Base-by-base conservation (phyloP, 1,140 invertebrate genomes). In the Pogonus chalceus region DNA sequence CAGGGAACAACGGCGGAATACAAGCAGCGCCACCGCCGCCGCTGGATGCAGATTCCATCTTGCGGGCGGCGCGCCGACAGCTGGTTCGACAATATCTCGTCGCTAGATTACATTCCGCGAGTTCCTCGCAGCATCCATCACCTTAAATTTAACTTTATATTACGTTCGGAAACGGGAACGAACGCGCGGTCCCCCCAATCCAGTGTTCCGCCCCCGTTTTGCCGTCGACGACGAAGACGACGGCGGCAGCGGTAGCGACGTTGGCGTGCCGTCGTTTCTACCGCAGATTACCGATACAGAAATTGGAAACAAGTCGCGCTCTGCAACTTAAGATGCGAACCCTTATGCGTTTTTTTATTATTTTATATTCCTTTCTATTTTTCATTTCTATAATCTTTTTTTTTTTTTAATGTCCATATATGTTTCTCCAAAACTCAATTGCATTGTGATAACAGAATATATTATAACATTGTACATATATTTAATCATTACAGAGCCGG, bases 131-230 rank as follows among this genome's bases (percentile, higher is more conserved):
- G 37, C 37, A 43, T 43, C 37, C 37, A 43, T 43, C 37, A 43
- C 37, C 37, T 43, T 43, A 43, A 43, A 43, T 43, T 43, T 43
- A 43, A 43, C 37, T 43, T 43, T 43, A 43, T 43, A 43, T 43
- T 43, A 43, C 37, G 37, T 43, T 43, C 37, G 37, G 37, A 43
- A 43, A 43, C 37, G 37, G 18, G 37, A 43, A 3, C 4, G 26
- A 14, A 31, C 9, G 18, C 37, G 18, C 37, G 7, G 3, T 16
- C 18, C 37, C 9, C 4, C 37, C 37, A 3, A 10, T 16, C 37
- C 37, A 18, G 4, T 16, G 37, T 43, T 10, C 18, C n/a, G n/a
- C n/a, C n/a, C 26, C 14, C 26, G 26, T 31, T 31, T 14, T 14
- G 14, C 26, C 4, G 4, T 31, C 37, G 18, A 43, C 37, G 7